These are phyloP conservation scores for Opisthocomus hoazin DNA, from an alignment of 2,113 vertebrate genomes.

Conservation along the genomic window DNA sequence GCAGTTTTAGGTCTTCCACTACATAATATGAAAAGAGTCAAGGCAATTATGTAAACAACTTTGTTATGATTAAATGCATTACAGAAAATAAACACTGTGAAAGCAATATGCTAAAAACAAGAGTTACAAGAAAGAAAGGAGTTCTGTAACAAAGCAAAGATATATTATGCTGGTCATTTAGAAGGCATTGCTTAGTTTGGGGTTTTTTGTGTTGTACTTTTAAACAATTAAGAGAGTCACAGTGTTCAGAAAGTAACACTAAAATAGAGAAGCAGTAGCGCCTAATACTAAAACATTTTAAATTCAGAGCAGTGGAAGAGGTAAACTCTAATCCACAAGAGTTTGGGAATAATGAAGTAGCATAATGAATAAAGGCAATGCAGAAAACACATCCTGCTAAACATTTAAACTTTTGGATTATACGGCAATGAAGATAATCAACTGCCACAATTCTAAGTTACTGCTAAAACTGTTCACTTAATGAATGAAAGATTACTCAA, in stretches of 20 bases:
- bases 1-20: not conserved
- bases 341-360: not conserved
- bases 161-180: not conserved
- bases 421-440: not conserved
- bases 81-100: not conserved
- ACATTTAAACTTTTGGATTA: not conserved
- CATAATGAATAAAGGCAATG: not conserved
- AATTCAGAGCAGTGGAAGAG: not conserved
- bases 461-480: not conserved
- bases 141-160: not conserved
- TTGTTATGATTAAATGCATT: not conserved
- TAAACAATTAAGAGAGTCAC: not conserved
- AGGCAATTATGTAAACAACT: not conserved
- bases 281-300: not conserved
- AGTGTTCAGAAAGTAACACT: not conserved
- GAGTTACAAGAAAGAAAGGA: not conserved
- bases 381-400: not conserved
- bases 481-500: rapidly evolving
- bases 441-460: not conserved
- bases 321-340: not conserved
- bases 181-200: not conserved
- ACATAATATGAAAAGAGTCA: not conserved
- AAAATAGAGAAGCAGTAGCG: not conserved
- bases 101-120: not conserved
- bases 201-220: not conserved